Evolutionary conservation across 2,113 vertebrate species (phyloP).

Genomic region (Mormyrus iriodes): DNA sequence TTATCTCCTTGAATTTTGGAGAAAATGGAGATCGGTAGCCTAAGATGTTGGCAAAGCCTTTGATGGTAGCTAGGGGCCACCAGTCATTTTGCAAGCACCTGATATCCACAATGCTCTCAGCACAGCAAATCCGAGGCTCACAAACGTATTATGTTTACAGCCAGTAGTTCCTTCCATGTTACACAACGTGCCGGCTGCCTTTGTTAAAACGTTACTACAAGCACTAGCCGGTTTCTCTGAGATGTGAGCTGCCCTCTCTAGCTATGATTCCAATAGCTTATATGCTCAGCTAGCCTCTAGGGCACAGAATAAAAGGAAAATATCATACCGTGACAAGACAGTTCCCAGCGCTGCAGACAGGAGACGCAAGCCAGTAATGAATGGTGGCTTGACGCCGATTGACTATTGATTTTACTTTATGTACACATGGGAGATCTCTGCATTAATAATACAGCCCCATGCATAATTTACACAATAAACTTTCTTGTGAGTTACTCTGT

Average conservation of each 20-base stretch:
- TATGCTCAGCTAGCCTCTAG: not conserved
- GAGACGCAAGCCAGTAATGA: constrained; percentile 55
- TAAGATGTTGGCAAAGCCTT: not conserved
- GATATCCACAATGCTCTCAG: not conserved
- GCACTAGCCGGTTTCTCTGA: not conserved
- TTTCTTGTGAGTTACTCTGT: constrained; percentile 50
- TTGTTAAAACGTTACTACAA: not conserved
- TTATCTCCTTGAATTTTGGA: not conserved
- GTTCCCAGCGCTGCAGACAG: not conserved
- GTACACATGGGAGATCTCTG: constrained; percentile 61
- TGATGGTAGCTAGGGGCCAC: not conserved
- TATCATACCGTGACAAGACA: not conserved
- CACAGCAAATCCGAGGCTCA: not conserved
- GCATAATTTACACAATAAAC: constrained; percentile 65
- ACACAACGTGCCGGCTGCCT: not conserved
- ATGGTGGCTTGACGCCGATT: constrained; percentile 55
- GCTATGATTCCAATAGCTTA: not conserved
- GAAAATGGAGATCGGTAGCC: not conserved
- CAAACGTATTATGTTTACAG: not conserved
- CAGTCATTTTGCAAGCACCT: not conserved
- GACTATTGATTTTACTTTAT: constrained; percentile 67
- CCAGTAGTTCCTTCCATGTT: not conserved
- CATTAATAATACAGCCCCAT: constrained; percentile 69
- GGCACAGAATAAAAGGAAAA: not conserved
- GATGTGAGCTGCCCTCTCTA: not conserved